Base-by-base conservation (phyloP, 2,888 invertebrate genomes). In the Osmoderma eremita region DNA sequence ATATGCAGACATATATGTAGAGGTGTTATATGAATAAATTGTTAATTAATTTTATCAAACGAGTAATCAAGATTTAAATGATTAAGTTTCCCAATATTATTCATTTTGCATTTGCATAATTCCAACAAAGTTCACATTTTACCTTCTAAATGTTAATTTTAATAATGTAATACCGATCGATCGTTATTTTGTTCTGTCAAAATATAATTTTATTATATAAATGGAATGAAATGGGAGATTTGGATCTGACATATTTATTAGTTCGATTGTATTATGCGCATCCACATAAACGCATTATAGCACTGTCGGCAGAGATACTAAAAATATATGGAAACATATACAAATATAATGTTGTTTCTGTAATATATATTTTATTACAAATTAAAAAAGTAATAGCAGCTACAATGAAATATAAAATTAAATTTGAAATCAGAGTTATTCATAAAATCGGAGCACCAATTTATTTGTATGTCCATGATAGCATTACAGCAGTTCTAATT, bases 111-210 rank as follows among this genome's bases (percentile, higher is more conserved):
- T 48, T 48, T 48, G 18, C 20, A 48, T 30, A 30, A 30, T 30
- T 20, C 20, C 2, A 12, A 5, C 18, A 2, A 2, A 48, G 12
- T 3, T 20, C 18, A 17, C 1, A 20, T 48, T 12, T 8, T 48
- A 20, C 17, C 18, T 20, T 12, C 22, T 22, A 24, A 56, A 56
- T 22, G 56, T 42, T 56, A 56, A 56, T 56, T 56, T 38, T 10
- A 41, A 56, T 56, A 41, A 22, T 13, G 22, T 24, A 56, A 6
- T 56, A 36, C n/a, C 36, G 30, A 24, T 56, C 42, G 22, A 41
- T 41, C 8, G 41, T 41, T 56, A 56, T 56, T n/a, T 56, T 56
- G 24, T 56, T 41, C 41, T 15, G 39, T 42, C 41, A 15, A 30
- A 51, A 51, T 30, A 17, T 51, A 36, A 51, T 51, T 51, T 36